These are phyloP conservation scores for Anabacerthia variegaticeps DNA, from an alignment of 2,797 vertebrate species.

Conservation along the genomic window DNA sequence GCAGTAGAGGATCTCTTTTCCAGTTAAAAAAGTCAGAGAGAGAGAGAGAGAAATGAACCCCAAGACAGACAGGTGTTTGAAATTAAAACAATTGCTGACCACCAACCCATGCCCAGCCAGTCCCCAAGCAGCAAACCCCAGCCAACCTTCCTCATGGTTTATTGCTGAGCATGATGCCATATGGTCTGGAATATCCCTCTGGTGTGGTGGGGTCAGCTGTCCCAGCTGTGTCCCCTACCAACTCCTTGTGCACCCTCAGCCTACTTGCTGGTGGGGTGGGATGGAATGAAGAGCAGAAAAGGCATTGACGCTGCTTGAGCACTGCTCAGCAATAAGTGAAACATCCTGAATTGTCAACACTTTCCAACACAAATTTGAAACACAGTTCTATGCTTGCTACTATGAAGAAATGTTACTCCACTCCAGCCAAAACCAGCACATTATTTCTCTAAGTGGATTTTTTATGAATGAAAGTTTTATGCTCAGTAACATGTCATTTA, in stretches of 20 bases:
- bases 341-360: not conserved
- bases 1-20: not conserved
- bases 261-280: not conserved
- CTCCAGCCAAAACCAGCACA: not conserved
- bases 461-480: conserved; percentile 4
- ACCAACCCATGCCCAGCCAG: not conserved
- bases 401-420: not conserved
- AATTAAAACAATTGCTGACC: not conserved
- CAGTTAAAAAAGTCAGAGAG: not conserved
- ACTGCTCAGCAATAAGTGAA: accelerated
- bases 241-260: not conserved
- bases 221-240: not conserved
- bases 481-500: not conserved
- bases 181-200: not conserved
- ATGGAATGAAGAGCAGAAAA: not conserved
- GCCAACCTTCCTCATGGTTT: not conserved
- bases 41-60: too few relatives aligned
- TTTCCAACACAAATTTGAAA: not conserved
- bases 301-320: accelerated
- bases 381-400: not conserved
- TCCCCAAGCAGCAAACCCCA: accelerated
- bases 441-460: not conserved
- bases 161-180: accelerated
- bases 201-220: not conserved
- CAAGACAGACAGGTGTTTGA: not conserved